These are phyloP conservation scores for Luehdorfia chinensis DNA, from an alignment of 1,140 invertebrate species.

Conservation along the genomic window DNA sequence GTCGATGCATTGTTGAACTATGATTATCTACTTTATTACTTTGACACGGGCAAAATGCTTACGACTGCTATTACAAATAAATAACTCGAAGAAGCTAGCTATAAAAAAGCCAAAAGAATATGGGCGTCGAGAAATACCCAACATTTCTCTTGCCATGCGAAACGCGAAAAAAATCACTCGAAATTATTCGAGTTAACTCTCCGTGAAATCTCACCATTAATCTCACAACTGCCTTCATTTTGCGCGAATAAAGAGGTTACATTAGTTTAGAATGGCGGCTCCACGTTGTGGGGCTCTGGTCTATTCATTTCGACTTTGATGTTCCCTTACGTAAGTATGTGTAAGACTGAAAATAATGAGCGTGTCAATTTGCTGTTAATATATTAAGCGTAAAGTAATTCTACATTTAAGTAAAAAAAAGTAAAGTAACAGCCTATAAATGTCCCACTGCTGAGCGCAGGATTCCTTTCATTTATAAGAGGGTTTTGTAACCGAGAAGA, in stretches of 20 bases:
- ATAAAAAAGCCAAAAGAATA: too few species aligned
- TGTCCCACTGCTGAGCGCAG: too few species aligned
- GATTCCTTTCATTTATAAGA: too few species aligned
- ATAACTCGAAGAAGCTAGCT: too few species aligned
- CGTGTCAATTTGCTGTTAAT: background rate
- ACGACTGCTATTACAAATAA: too few species aligned
- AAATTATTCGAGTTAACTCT: constrained; percentile 36
- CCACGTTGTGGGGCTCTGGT: background rate
- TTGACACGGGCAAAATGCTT: too few species aligned
- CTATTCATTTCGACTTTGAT: background rate
- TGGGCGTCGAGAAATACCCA: too few species aligned
- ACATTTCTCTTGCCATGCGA: background rate
- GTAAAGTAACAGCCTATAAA: too few species aligned
- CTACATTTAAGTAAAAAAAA: too few species aligned
- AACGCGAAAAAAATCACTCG: constrained; percentile 16
- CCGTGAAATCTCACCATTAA: constrained; percentile 33
- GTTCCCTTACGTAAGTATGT: background rate
- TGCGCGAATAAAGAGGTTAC: constrained; percentile 12
- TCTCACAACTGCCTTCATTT: constrained; percentile 28
- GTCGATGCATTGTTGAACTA: too few species aligned
- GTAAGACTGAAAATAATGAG: background rate
- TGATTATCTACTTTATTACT: too few species aligned
- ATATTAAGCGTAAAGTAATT: background rate
- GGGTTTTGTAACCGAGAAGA: too few species aligned
- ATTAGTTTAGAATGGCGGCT: constrained; percentile 11